Base-by-base conservation (phyloP, 2,113 vertebrate genomes). In the Entomyzon cyanotis region DNA sequence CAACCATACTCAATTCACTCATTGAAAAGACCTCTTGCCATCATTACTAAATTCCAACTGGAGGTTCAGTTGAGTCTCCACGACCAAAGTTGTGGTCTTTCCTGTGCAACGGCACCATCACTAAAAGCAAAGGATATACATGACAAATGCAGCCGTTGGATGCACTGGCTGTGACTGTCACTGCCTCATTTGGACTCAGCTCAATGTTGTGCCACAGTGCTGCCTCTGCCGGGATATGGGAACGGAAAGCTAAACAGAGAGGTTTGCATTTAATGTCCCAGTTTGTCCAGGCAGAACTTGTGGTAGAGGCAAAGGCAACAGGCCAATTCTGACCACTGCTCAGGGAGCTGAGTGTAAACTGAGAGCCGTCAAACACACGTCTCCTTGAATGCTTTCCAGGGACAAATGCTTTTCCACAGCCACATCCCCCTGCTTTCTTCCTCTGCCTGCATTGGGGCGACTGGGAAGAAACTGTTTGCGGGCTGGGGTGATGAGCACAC, bases 101-200 rank as follows among this genome's bases (percentile, higher is more conserved):
- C 21, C 39, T 31, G 27, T 83, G 3, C 18, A 42, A 42, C 27
- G 33, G 22, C 20, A 76, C 18, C 5, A 20, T 60, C 37, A 14
- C 31, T 44, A 24, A 46, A 39, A 74, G 33, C 41, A 47, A 80
- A 83, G 42, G 13, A 35, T 53, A 49, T 7, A 12, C 12, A 37
- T 0, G 7, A 35, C 21, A 80, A 86, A 41, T 30, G 33, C 41
- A 83, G 50, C 13, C 3, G 7, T 76, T 35, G 18, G 37, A 15
- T 44, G 31, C 19, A 1, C 50, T 69, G 62, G 5, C 46, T 79
- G 15, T 83, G 58, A n/a, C 63, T 63, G 27, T 46, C 47, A 33
- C 64, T 63, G 86, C 25, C n/a, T 68, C 0, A 0, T 33, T 67
- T 0, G 2, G 44, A 46, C 25, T 62, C 2, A 1, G 24, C 56